These are phyloP conservation scores for Patella depressa DNA, from an alignment of 2,888 invertebrate species.

Conservation along the genomic window DNA sequence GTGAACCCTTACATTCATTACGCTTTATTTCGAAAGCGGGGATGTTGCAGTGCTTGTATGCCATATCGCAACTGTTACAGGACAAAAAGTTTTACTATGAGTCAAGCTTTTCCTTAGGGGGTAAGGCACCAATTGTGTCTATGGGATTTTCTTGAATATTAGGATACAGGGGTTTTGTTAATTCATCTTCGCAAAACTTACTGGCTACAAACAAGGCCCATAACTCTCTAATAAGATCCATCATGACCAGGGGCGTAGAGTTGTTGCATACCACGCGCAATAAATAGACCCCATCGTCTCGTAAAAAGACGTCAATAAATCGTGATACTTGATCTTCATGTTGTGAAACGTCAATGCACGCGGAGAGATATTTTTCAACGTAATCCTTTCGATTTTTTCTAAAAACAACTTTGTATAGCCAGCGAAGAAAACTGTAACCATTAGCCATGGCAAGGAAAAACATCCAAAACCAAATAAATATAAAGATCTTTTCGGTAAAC, in stretches of 20 bases:
- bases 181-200: background rate
- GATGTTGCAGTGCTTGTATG: too few relatives aligned
- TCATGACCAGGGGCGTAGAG: background rate
- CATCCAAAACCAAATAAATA: constrained; percentile 9
- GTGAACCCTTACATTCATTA: too few relatives aligned
- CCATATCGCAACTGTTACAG: too few relatives aligned
- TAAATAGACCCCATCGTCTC: background rate
- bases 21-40: too few relatives aligned
- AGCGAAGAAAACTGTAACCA: background rate
- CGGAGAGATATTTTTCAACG: background rate
- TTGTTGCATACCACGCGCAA: background rate
- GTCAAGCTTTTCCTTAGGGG: too few relatives aligned
- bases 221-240: background rate
- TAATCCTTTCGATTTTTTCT: background rate
- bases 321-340: background rate
- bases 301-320: background rate
- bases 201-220: background rate
- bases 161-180: background rate
- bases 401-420: background rate
- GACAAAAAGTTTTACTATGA: too few relatives aligned
- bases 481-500: background rate
- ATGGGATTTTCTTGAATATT: background rate
- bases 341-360: background rate
- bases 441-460: background rate
- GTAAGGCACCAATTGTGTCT: background rate